phyloP scores from a whole-genome alignment of 1,140 invertebrate genomes.

The Drosophila insularis region DNA sequence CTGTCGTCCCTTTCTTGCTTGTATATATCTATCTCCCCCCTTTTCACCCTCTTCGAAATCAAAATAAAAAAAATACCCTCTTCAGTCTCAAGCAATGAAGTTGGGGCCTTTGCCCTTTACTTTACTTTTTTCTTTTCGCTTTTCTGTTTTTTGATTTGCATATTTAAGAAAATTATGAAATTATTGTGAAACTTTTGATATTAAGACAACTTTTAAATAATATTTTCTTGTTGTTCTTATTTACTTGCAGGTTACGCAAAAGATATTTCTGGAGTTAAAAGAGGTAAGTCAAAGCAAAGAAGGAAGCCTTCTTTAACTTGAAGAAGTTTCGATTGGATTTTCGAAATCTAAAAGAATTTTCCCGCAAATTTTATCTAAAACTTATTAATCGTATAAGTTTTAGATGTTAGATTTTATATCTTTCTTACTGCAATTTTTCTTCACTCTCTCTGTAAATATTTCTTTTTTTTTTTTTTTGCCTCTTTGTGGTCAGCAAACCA shows the following conservation, averaged over 20 bases:
- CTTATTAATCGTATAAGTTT: too few species aligned
- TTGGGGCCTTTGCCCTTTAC: slow-evolving; percentile 19
- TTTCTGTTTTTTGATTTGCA: slow-evolving; percentile 33
- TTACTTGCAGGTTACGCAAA: slow-evolving; percentile 80
- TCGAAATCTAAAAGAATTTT: too few species aligned
- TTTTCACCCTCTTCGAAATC: background rate
- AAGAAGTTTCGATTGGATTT: background rate
- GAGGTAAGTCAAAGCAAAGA: slow-evolving; percentile 61
- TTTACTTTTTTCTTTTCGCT: slow-evolving; percentile 3
- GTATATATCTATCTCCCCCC: too few species aligned
- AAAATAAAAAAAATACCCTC: slow-evolving; percentile 2
- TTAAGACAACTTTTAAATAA: slow-evolving; percentile 34
- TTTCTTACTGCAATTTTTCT: too few species aligned
- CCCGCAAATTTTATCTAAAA: too few species aligned
- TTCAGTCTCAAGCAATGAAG: slow-evolving; percentile 11
- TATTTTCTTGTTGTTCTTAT: slow-evolving; percentile 26
- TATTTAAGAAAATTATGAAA: slow-evolving; percentile 39
- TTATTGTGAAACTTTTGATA: slow-evolving; percentile 38
- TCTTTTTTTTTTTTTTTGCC: too few species aligned
- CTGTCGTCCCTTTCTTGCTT: background rate
- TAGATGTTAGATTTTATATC: too few species aligned
- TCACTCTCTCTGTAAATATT: too few species aligned
- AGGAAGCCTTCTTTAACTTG: background rate
- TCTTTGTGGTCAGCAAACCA: background rate
- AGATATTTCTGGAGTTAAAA: slow-evolving; percentile 82